A percentile compares a stretch with the other conserved stretches of the same genome.
Conservation (phyloP, 1,140 invertebrate genomes). For the Danaus plexippus region DNA sequence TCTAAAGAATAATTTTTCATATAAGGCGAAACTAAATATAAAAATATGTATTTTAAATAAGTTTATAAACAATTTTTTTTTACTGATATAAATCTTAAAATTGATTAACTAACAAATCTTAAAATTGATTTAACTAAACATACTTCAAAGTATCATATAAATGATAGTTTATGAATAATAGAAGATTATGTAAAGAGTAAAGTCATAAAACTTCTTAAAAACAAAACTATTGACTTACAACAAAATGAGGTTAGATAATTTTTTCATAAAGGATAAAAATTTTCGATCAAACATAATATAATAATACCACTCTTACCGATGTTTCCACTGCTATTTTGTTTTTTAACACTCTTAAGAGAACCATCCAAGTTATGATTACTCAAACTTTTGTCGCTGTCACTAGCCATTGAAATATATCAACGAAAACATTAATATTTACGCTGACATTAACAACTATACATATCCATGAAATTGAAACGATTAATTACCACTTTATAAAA, state of each 20-base stretch:
- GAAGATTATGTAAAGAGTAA: too few species aligned
- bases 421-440: too few species aligned
- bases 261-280: constrained; percentile 1
- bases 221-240: neutral
- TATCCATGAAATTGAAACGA: constrained; percentile 9
- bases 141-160: too few species aligned
- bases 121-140: too few species aligned
- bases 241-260: constrained; percentile 2
- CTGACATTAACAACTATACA: constrained; percentile 19
- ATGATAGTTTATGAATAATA: too few species aligned
- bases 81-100: too few species aligned
- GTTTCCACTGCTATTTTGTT: constrained; percentile 41
- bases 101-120: too few species aligned
- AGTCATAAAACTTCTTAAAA: too few species aligned
- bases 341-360: constrained; percentile 55
- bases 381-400: constrained; percentile 68
- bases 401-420: constrained; percentile 61
- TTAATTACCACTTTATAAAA: constrained; percentile 21
- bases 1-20: too few species aligned
- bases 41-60: too few species aligned
- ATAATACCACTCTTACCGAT: constrained; percentile 34
- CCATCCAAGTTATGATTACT: constrained; percentile 62
- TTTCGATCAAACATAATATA: neutral
- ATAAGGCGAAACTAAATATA: too few species aligned
- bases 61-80: too few species aligned